A percentile compares a stretch with the other conserved stretches of the same genome.
These are phyloP conservation scores for Poeciliopsis prolifica DNA, from an alignment of 2,113 vertebrate species.

Conservation along the genomic window DNA sequence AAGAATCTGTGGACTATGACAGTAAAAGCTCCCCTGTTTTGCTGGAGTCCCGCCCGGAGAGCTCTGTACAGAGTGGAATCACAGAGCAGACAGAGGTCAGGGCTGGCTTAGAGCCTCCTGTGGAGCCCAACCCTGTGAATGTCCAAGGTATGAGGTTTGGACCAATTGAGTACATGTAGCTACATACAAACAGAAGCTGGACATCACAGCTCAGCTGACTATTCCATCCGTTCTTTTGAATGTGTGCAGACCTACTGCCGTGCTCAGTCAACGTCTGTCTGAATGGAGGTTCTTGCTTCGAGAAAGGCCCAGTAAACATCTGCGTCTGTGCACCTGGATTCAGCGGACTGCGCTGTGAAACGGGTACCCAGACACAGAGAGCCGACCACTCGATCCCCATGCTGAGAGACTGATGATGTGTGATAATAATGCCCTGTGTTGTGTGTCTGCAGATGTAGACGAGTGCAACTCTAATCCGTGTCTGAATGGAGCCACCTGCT, in stretches of 20 bases:
- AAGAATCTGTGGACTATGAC: conserved; percentile 38
- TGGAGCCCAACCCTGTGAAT: conserved; percentile 51
- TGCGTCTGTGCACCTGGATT: conserved; percentile 90
- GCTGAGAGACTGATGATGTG: conserved; percentile 16
- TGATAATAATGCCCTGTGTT: conserved; percentile 27
- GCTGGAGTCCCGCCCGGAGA: conserved; percentile 38
- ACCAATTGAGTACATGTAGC: not conserved
- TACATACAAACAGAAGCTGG: not conserved
- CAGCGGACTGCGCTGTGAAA: conserved; percentile 87
- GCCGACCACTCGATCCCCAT: not conserved
- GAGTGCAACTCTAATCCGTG: conserved; percentile 95
- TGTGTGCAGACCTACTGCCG: conserved; percentile 76
- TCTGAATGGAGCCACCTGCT: conserved; percentile 90
- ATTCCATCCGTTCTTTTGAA: not conserved
- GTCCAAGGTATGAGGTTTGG: conserved; percentile 60
- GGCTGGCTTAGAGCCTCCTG: not conserved
- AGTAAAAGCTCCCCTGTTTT: not conserved
- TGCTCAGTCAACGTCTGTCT: conserved; percentile 84
- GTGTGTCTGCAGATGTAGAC: conserved; percentile 84
- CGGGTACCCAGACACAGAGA: conserved; percentile 76
- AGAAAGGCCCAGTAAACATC: conserved; percentile 76
- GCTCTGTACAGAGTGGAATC: not conserved
- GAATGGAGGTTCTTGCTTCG: conserved; percentile 88
- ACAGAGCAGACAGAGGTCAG: conserved; percentile 43
- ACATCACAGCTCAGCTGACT: not conserved